Percentiles rank a stretch among this genome's conserved stretches.
Conservation (phyloP, 2,797 vertebrate genomes). For the Anas georgica region DNA sequence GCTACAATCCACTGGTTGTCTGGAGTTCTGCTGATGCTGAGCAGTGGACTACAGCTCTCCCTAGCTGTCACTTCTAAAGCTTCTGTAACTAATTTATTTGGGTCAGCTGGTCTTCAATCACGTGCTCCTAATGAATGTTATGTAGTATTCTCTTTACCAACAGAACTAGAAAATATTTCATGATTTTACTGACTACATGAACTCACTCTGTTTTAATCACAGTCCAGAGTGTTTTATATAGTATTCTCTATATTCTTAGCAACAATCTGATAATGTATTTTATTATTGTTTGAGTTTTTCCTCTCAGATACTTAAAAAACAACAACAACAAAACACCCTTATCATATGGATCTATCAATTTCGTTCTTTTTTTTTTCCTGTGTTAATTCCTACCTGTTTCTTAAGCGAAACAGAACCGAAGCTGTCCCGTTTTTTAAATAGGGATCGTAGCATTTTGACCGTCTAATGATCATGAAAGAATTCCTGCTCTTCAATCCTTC, state of each 20-base stretch:
- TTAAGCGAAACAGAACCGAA: no score
- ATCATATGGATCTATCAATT: neutral
- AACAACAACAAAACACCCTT: neutral
- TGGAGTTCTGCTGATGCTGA: fast-evolving
- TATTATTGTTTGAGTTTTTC: neutral
- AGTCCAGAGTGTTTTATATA: neutral
- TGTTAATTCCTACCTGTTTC: no score
- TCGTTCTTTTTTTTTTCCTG: neutral
- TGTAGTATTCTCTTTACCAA: neutral
- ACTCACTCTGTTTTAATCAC: neutral
- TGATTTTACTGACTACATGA: neutral
- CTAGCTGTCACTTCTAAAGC: neutral
- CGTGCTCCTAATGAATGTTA: neutral
- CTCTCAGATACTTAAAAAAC: neutral
- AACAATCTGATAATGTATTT: neutral
- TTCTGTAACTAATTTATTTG: neutral
- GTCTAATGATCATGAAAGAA: no score
- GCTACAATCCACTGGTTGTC: neutral
- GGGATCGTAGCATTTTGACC: no score
- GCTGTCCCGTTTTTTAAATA: no score
- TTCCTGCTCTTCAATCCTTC: no score
- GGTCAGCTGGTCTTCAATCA: neutral
- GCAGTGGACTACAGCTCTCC: neutral
- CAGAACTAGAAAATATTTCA: neutral
- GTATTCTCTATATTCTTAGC: neutral